Evolutionary conservation across 2,888 invertebrate species (phyloP), one percentile per base, ranked within the genome.

Genomic region (Timema cristinae): DNA sequence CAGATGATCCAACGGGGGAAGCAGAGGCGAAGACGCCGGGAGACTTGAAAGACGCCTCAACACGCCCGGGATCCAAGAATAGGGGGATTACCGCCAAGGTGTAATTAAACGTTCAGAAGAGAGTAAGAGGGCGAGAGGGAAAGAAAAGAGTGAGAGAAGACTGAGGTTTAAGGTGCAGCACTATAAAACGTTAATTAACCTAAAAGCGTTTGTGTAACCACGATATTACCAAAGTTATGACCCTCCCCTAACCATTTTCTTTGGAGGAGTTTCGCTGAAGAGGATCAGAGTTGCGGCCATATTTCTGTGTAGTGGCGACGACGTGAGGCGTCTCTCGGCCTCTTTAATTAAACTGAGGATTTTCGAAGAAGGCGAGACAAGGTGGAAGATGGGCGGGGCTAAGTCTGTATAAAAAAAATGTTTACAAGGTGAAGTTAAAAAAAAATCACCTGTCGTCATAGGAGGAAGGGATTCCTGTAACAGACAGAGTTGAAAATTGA

Each of bases 131-230:
- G 47, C 2, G 10, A 7, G 5, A 48, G 63, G 2, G 63, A 32
- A 48, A 6, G 2, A 9, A 48, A 48, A 48, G 9, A 10, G 15
- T 11, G 4, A 48, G 47, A 7, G 13, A 9, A 8, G 59, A 13
- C 10, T 6, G 13, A n/a, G 48, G 32, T 7, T 48, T 32, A 63
- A 63, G 63, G 63, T 63, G 63, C 63, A 47, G 63, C 47, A 48
- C 63, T 63, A 63, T 63, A 63, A 63, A 63, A 63, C 48, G 63
- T 63, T 63, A 63, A 63, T 63, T 63, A 63, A 63, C 63, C 63
- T 48, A 32, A 63, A 63, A 63, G 63, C 63, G 63, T 32, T 48
- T 32, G 54, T 32, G 63, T 4, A 32, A 32, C 32, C 32, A 32
- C 63, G 63, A 63, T 63, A 63, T 63, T 63, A 48, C 63, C 63